Evolutionary conservation across 2,888 invertebrate species (phyloP).

Genomic region (Trichacis sp.): DNA sequence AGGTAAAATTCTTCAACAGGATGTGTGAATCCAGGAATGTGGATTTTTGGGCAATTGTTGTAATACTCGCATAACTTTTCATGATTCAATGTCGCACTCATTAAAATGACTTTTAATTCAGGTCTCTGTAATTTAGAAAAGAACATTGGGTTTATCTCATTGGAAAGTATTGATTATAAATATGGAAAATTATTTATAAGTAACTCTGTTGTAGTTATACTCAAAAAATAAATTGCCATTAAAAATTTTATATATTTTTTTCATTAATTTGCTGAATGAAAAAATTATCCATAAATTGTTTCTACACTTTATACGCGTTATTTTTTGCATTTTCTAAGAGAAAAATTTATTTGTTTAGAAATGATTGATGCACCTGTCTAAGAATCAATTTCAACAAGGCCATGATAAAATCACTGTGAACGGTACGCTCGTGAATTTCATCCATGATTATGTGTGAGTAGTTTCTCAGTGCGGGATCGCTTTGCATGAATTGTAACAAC

Average conservation of each 20-base stretch:
- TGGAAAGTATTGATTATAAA: too few species aligned
- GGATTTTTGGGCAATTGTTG: slow-evolving; percentile 78
- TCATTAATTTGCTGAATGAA: too few species aligned
- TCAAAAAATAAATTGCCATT: too few species aligned
- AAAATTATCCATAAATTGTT: too few species aligned
- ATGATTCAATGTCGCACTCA: slow-evolving; percentile 95
- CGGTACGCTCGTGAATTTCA: slow-evolving; percentile 92
- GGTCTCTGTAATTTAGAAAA: slow-evolving; percentile 65
- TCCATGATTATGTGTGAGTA: slow-evolving; percentile 89
- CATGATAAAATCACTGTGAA: slow-evolving; percentile 87
- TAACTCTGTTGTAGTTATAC: too few species aligned
- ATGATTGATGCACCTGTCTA: too few species aligned
- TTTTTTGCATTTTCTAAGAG: too few species aligned
- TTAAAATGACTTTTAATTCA: slow-evolving; percentile 87
- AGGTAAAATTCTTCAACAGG: slow-evolving; percentile 85
- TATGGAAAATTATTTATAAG: too few species aligned
- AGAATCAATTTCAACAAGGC: slow-evolving; percentile 85
- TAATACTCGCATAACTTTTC: slow-evolving; percentile 84
- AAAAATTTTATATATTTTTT: too few species aligned
- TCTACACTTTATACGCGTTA: too few species aligned
- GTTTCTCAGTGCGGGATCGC: slow-evolving; percentile 78
- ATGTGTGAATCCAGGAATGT: slow-evolving; percentile 88
- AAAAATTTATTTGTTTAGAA: too few species aligned
- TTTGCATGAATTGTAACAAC: slow-evolving; percentile 82
- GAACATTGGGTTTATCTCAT: too few species aligned